These are phyloP conservation scores for Furcifer pardalis DNA, from an alignment of 2,797 vertebrate species.

Conservation along the genomic window DNA sequence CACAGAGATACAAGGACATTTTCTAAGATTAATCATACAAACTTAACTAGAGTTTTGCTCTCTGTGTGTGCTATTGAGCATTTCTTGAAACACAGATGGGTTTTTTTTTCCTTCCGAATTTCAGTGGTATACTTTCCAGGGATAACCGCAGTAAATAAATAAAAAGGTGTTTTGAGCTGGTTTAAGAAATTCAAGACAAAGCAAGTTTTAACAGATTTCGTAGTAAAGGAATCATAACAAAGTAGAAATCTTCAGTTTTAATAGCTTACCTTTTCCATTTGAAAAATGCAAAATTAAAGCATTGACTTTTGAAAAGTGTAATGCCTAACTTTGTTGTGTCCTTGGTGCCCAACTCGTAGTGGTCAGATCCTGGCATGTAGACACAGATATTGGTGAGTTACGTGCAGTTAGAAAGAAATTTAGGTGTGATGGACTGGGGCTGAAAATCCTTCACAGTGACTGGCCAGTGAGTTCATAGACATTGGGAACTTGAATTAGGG, in stretches of 20 bases:
- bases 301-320: not conserved
- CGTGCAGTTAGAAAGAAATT: not conserved
- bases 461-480: not conserved
- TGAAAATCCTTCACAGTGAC: not conserved
- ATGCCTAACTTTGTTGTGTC: not conserved
- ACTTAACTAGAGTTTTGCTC: not conserved
- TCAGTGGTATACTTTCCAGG: not conserved
- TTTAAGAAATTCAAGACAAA: slow-evolving; percentile 2
- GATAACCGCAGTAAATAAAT: not conserved
- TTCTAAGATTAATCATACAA: slow-evolving; percentile 1
- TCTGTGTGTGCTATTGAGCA: not conserved
- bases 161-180: not conserved
- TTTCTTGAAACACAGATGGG: not conserved
- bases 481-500: not conserved
- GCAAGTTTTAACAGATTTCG: slow-evolving; percentile 4
- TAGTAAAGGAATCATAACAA: not conserved
- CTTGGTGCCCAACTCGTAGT: not conserved
- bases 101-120: not conserved
- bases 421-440: not conserved
- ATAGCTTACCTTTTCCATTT: not conserved
- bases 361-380: not conserved
- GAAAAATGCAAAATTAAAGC: not conserved
- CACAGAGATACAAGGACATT: not conserved
- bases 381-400: not conserved
- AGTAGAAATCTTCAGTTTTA: not conserved